These are phyloP conservation scores for Ariolimax columbianus DNA, from an alignment of 2,888 invertebrate species.

Conservation along the genomic window DNA sequence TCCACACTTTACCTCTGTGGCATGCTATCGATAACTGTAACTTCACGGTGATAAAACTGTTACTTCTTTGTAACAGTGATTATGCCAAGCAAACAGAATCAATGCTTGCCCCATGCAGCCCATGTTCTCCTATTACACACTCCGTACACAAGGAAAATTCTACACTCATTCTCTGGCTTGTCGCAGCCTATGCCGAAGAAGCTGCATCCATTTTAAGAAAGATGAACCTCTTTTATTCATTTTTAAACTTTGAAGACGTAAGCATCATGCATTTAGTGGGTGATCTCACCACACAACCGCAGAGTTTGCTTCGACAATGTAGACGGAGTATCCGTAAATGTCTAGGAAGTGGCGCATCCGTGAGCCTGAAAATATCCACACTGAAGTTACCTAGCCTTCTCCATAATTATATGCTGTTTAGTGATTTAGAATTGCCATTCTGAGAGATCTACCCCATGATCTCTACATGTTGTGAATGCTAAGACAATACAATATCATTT, in stretches of 20 bases:
- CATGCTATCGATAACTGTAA: constrained; percentile 74
- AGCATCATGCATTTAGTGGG: constrained; percentile 47
- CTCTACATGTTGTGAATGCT: too few relatives aligned
- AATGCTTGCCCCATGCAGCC: constrained; percentile 85
- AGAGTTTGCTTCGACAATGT: constrained; percentile 64
- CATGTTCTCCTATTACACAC: constrained; percentile 70
- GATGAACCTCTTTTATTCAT: constrained; percentile 43
- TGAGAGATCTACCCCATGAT: too few relatives aligned
- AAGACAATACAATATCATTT: too few relatives aligned
- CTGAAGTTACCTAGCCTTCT: constrained; percentile 65
- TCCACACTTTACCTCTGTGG: constrained; percentile 75
- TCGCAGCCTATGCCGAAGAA: constrained; percentile 66
- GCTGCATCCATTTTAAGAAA: constrained; percentile 52
- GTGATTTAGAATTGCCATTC: constrained; percentile 55
- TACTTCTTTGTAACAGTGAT: constrained; percentile 88
- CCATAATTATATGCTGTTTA: constrained; percentile 63
- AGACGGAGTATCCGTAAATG: constrained; percentile 60
- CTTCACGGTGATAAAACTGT: constrained; percentile 60
- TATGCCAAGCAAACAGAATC: constrained; percentile 85
- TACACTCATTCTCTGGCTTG: constrained; percentile 63
- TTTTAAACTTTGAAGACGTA: constrained; percentile 45
- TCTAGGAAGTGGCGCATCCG: constrained; percentile 58
- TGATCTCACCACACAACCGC: constrained; percentile 55
- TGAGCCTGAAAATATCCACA: constrained; percentile 57
- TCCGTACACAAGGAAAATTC: constrained; percentile 68